phyloP scores from a whole-genome alignment of 1,140 invertebrate species.

The Monomorium pharaonis region DNA sequence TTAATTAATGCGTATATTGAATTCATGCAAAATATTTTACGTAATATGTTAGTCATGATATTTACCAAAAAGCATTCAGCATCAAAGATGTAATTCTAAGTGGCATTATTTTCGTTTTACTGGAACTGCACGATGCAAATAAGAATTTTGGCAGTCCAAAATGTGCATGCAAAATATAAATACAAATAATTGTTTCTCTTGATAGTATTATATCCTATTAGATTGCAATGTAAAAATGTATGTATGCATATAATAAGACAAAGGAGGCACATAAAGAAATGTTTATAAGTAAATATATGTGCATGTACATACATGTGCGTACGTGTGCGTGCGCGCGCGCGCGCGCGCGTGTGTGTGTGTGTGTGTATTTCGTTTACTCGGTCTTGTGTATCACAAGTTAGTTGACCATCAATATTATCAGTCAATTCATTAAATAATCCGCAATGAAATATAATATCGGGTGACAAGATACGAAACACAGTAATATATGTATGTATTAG shows the following conservation, averaged over 20 bases:
- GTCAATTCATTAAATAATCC: no score
- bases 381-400: no score
- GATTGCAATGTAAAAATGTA: constrained; percentile 32
- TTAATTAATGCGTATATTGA: constrained; percentile 58
- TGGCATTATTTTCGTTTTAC: constrained; percentile 42
- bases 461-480: no score
- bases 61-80: background rate
- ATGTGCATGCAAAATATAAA: constrained; percentile 47
- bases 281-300: constrained; percentile 71
- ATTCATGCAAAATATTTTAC: constrained; percentile 37
- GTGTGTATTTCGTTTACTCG: no score
- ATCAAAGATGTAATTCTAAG: constrained; percentile 20
- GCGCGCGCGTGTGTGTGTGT: background rate
- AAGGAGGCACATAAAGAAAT: constrained; percentile 56
- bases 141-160: constrained; percentile 62
- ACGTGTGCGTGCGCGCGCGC: background rate
- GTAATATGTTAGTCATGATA: constrained; percentile 42
- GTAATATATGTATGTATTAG: no score
- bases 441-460: no score
- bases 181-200: background rate
- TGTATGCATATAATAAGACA: constrained; percentile 42
- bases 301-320: constrained; percentile 63
- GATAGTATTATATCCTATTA: constrained; percentile 7
- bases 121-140: constrained; percentile 62
- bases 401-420: no score